Conservation (phyloP, 2,113 vertebrate species). For the Oceanites oceanicus region DNA sequence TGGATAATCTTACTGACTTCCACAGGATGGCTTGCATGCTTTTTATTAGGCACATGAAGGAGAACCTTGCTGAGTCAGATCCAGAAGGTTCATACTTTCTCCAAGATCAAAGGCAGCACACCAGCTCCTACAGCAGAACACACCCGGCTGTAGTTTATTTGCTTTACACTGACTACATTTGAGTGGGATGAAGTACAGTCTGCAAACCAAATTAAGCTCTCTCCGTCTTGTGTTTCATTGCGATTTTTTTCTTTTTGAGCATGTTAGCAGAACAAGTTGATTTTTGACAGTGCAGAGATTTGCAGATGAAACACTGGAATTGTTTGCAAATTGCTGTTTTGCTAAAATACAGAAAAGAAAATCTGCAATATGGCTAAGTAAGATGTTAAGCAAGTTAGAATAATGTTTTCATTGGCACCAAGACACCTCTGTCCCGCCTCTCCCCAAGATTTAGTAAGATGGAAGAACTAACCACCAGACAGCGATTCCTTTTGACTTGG, state of each 20-base stretch:
- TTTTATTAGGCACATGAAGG: background rate
- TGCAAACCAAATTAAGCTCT: background rate
- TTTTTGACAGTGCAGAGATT: background rate
- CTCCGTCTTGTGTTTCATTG: background rate
- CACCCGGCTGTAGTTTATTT: slow-evolving; percentile 3
- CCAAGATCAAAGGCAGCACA: slow-evolving; percentile 29
- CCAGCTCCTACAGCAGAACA: background rate
- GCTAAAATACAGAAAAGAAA: background rate
- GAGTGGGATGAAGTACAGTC: background rate
- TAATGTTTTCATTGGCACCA: background rate
- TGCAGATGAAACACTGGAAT: background rate
- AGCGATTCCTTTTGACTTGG: background rate
- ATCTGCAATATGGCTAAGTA: background rate
- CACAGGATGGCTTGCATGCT: background rate
- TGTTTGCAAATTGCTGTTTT: background rate
- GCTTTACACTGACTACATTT: background rate
- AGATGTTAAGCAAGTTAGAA: background rate
- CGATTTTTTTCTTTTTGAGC: background rate
- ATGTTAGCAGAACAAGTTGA: background rate
- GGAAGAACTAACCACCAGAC: background rate
- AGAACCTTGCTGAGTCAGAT: slow-evolving; percentile 37
- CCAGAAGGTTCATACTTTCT: background rate
- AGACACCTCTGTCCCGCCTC: background rate
- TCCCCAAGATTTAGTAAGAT: background rate
- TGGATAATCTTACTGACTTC: background rate